phyloP scores from a whole-genome alignment of 2,888 invertebrate genomes.

The Pasiphila rectangulata region DNA sequence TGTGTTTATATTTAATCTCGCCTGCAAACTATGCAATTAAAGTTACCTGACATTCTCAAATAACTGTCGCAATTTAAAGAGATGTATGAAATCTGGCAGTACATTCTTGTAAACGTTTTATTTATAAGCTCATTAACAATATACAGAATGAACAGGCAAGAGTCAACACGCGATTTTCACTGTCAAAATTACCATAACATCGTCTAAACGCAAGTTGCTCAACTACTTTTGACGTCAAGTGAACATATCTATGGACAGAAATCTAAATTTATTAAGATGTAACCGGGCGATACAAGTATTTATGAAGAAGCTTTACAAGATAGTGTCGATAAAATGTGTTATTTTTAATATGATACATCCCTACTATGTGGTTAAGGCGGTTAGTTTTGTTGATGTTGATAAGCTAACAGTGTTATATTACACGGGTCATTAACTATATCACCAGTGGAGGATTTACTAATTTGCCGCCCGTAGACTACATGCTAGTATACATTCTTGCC shows the following conservation, averaged over 20 bases:
- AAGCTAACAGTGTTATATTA: conserved; percentile 9
- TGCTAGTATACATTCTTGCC: too few species aligned
- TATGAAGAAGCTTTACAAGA: conserved; percentile 61
- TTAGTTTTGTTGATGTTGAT: conserved; percentile 15
- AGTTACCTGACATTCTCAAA: too few species aligned
- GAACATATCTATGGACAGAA: conserved; percentile 51
- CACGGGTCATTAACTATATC: conserved; percentile 4
- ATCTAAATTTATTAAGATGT: conserved; percentile 75
- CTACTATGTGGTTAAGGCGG: conserved; percentile 25
- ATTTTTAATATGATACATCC: conserved; percentile 36
- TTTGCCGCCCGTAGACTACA: too few species aligned
- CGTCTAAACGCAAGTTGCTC: conserved; percentile 3
- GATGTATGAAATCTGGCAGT: too few species aligned
- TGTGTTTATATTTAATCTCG: too few species aligned
- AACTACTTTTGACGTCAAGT: conserved; percentile 3
- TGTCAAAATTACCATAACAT: conserved; percentile 6
- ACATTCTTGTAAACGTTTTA: too few species aligned
- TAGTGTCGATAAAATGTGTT: conserved; percentile 56
- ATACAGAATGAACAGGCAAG: background rate
- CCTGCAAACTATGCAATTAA: too few species aligned
- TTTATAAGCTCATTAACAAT: too few species aligned
- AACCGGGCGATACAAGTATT: conserved; percentile 60
- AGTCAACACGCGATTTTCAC: background rate
- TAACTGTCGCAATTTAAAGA: too few species aligned
- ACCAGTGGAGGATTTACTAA: too few species aligned